Conservation (phyloP, 2,113 vertebrate species). For the Aspidoscelis tigris region DNA sequence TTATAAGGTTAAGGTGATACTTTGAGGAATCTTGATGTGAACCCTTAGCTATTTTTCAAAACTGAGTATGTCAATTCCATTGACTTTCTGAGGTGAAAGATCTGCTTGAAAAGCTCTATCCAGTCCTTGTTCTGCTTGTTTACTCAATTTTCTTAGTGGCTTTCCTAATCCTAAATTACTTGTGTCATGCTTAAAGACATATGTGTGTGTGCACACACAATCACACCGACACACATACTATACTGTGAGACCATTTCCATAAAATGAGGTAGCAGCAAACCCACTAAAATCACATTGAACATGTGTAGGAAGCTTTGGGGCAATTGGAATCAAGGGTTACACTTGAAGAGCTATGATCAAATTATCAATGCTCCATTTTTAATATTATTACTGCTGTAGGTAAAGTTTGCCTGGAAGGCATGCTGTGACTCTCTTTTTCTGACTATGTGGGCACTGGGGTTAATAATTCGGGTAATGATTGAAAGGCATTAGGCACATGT, state of each 20-base stretch:
- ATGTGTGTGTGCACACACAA: not conserved
- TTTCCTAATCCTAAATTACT: not conserved
- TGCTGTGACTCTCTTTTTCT: not conserved
- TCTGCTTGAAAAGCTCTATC: not conserved
- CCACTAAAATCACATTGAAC: not conserved
- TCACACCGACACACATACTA: not conserved
- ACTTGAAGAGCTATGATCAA: not conserved
- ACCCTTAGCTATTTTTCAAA: not conserved
- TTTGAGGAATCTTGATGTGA: not conserved
- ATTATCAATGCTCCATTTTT: constrained; percentile 3
- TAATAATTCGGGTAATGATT: not conserved
- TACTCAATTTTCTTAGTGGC: not conserved
- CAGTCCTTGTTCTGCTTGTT: not conserved
- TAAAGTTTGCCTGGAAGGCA: not conserved
- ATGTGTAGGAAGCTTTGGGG: not conserved
- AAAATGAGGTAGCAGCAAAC: not conserved
- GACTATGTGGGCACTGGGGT: not conserved
- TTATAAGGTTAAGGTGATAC: not conserved
- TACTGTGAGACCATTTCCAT: not conserved
- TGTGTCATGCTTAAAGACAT: not conserved
- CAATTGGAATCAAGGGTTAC: not conserved
- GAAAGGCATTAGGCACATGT: not conserved
- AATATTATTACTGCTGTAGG: constrained; percentile 9
- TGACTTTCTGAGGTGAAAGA: not conserved
- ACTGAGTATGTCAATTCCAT: not conserved